Percentiles rank a stretch among this genome's conserved stretches.
Conservation (phyloP, 1,140 invertebrate species). For the Brachionus rubens region DNA sequence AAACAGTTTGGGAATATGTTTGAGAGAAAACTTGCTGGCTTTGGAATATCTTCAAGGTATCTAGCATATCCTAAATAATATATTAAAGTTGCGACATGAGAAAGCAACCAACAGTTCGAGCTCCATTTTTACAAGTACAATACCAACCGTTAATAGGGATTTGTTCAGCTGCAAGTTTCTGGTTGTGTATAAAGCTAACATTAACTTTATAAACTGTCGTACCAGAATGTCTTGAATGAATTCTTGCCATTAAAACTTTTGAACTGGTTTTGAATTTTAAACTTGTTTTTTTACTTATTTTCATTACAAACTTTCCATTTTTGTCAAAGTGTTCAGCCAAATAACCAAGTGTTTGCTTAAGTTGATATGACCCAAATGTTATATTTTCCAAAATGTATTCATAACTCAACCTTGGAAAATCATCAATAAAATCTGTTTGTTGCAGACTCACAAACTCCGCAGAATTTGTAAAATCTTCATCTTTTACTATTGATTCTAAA, state of each 20-base stretch:
- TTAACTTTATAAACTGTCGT: not conserved
- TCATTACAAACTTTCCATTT: not conserved
- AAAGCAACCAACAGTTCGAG: not conserved
- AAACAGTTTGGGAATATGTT: not conserved
- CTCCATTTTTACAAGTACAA: constrained; percentile 24
- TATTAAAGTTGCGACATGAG: not conserved
- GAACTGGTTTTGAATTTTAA: not conserved
- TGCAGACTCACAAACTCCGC: not conserved
- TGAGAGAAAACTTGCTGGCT: not conserved
- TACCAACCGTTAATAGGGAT: not conserved
- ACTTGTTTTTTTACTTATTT: constrained; percentile 9
- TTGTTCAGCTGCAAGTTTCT: not conserved
- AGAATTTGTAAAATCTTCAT: not conserved
- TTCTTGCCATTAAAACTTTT: not conserved
- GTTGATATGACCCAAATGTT: not conserved
- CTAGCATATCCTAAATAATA: not conserved
- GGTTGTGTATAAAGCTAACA: not conserved
- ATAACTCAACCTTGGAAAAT: constrained; percentile 8
- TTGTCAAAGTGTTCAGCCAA: constrained; percentile 1
- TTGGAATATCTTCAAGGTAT: not conserved
- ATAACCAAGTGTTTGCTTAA: not conserved
- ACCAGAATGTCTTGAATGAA: not conserved
- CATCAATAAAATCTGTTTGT: not conserved
- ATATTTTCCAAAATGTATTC: constrained; percentile 20
- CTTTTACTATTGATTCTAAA: not conserved